Conservation (phyloP, 2,797 vertebrate genomes). For the Craterocephalus amniculus region DNA sequence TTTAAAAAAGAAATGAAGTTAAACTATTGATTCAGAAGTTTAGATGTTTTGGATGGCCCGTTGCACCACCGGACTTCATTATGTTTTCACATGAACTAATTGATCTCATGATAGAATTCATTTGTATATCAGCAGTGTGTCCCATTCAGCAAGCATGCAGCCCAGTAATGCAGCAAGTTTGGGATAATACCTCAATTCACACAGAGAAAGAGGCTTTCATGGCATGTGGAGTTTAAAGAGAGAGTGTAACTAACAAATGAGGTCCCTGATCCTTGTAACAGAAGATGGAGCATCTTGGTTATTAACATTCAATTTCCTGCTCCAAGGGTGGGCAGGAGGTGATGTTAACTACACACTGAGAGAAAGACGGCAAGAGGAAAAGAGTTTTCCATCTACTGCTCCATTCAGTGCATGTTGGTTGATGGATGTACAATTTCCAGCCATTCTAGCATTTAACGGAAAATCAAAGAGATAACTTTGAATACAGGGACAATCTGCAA, state of each 20-base stretch:
- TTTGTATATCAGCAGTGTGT: conserved; percentile 32
- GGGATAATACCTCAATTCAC: conserved; percentile 19
- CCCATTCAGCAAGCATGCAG: conserved; percentile 28
- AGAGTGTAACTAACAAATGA: conserved; percentile 59
- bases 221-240: conserved; percentile 12
- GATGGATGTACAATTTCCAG: neutral
- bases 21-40: neutral
- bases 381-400: conserved; percentile 17
- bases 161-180: conserved; percentile 31
- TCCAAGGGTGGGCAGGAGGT: conserved; percentile 36
- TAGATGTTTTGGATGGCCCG: neutral
- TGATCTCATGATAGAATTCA: conserved; percentile 29
- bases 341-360: conserved; percentile 44
- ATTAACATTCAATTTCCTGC: conserved; percentile 63
- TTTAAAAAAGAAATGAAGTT: neutral
- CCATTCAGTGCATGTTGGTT: neutral
- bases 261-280: conserved; percentile 65
- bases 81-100: conserved; percentile 23
- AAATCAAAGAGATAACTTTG: neutral
- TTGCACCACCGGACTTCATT: conserved; percentile 1
- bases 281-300: conserved; percentile 45
- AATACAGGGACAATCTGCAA: neutral
- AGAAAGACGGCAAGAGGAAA: conserved; percentile 7
- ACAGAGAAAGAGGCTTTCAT: conserved; percentile 13
- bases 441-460: neutral